A percentile compares a stretch with the other conserved stretches of the same genome.
Conservation (phyloP, 2,888 invertebrate species). For the Polymixis flavicincta region DNA sequence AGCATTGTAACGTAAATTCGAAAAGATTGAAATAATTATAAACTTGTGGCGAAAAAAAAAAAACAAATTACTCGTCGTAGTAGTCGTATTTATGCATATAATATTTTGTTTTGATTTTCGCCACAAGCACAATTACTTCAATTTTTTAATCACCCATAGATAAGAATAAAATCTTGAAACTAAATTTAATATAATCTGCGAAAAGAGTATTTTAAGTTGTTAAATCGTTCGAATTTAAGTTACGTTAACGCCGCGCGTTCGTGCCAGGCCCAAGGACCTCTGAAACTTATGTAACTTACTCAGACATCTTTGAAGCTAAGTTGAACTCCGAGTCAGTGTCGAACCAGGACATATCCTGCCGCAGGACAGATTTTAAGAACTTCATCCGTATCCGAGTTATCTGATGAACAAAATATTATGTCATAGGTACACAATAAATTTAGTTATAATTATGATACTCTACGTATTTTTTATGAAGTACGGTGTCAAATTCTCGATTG, state of each 20-base stretch:
- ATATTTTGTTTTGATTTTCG: too few relatives aligned
- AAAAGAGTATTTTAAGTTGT: not conserved
- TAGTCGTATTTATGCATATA: too few relatives aligned
- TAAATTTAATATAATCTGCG: not conserved
- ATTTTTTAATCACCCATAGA: not conserved
- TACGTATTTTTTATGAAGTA: not conserved
- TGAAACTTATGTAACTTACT: conserved; percentile 89
- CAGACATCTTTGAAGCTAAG: conserved; percentile 93
- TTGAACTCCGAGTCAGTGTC: conserved; percentile 93
- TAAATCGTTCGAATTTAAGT: not conserved
- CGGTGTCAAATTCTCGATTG: not conserved
- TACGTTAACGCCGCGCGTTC: not conserved
- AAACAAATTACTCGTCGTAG: too few relatives aligned
- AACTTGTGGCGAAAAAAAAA: too few relatives aligned
- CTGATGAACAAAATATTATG: conserved; percentile 70
- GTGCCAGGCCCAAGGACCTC: not conserved
- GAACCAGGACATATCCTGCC: conserved; percentile 94
- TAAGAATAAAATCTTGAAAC: not conserved
- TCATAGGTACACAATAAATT: not conserved
- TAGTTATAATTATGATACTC: not conserved
- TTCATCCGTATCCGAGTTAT: conserved; percentile 91
- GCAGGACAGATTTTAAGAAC: conserved; percentile 92
- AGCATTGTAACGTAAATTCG: not conserved
- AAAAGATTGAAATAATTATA: too few relatives aligned
- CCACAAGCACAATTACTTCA: not conserved